phyloP scores from a whole-genome alignment of 2,113 vertebrate species.

The Chaetura pelagica region DNA sequence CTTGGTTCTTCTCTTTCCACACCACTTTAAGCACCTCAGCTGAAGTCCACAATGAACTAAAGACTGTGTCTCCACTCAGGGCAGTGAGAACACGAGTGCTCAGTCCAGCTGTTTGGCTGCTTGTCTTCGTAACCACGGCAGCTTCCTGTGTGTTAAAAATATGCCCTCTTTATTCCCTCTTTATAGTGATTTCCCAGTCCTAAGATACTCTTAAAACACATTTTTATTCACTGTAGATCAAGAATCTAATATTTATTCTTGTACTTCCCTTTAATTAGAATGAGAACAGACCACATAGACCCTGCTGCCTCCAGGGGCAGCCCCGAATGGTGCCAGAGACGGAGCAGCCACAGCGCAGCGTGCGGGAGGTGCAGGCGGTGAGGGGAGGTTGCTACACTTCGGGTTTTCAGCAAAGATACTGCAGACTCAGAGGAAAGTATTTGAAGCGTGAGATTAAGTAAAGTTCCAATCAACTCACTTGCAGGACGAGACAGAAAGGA shows the following conservation, averaged over 20 bases:
- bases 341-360: neutral
- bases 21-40: neutral
- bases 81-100: neutral
- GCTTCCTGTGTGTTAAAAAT: neutral
- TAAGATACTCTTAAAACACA: neutral
- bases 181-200: neutral
- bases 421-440: neutral
- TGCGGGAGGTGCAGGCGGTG: accelerated
- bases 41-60: neutral
- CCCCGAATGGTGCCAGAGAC: neutral
- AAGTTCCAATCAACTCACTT: neutral
- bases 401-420: neutral
- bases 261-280: neutral
- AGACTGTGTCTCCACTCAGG: neutral
- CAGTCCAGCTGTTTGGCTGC: neutral
- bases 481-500: neutral
- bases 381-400: neutral
- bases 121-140: neutral
- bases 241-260: neutral
- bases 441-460: neutral
- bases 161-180: neutral
- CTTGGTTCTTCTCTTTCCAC: neutral
- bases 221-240: neutral
- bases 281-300: neutral
- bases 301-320: neutral